phyloP scores from a whole-genome alignment of 2,888 invertebrate genomes.

The Stomorhina lunata region DNA sequence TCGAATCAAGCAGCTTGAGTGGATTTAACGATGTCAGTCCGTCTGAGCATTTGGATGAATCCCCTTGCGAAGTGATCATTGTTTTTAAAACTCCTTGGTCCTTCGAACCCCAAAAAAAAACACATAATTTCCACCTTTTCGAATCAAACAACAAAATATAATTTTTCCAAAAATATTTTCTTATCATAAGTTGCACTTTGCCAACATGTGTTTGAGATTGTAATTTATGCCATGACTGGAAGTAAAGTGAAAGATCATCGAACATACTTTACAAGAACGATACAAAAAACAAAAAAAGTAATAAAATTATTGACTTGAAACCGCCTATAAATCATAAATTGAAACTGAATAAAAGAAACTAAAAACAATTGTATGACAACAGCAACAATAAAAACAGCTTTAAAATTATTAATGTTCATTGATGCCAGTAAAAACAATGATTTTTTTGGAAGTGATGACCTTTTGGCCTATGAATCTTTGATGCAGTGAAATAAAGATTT shows the following conservation, averaged over 20 bases:
- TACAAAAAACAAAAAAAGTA: neutral
- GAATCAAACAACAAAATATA: too few species aligned
- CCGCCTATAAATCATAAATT: slow-evolving; percentile 28
- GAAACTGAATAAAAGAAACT: neutral
- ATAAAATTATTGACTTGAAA: slow-evolving; percentile 48
- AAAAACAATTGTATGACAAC: slow-evolving; percentile 1
- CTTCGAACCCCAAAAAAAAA: too few species aligned
- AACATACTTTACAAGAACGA: slow-evolving; percentile 10
- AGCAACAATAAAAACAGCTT: slow-evolving; percentile 4
- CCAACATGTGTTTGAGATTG: neutral
- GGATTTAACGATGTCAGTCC: too few species aligned
- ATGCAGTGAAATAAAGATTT: slow-evolving; percentile 2
- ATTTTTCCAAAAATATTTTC: too few species aligned
- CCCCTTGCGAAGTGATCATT: too few species aligned
- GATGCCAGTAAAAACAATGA: slow-evolving; percentile 28
- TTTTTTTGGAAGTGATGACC: slow-evolving; percentile 55
- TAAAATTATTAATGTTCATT: slow-evolving; percentile 31
- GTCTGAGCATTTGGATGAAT: too few species aligned
- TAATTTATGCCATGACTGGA: neutral
- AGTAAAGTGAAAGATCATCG: slow-evolving; percentile 54
- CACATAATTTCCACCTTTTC: too few species aligned
- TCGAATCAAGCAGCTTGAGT: too few species aligned
- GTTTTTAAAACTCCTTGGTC: too few species aligned
- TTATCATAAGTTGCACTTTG: too few species aligned
- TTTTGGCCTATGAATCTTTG: slow-evolving; percentile 40